Percentiles rank a stretch among this genome's conserved stretches.
These are phyloP conservation scores for Leucophora obtusa DNA, from an alignment of 2,888 invertebrate genomes.

Conservation along the genomic window DNA sequence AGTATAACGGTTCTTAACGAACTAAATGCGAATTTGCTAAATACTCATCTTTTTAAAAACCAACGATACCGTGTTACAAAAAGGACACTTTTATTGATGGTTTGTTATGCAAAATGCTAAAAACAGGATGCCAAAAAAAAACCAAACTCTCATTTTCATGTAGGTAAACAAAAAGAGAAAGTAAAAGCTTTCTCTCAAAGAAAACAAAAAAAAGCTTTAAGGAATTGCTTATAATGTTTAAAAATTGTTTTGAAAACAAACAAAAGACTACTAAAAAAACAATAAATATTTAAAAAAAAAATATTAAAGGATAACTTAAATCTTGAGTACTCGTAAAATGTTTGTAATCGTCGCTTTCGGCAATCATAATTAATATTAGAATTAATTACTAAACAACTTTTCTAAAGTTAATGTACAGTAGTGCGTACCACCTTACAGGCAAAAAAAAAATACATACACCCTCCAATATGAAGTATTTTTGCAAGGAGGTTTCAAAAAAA, in stretches of 20 bases:
- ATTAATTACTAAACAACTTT: too few relatives aligned
- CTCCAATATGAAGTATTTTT: too few relatives aligned
- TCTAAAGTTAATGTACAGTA: too few relatives aligned
- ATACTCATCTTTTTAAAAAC: conserved; percentile 57
- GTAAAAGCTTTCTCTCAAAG: not conserved
- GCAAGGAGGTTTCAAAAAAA: too few relatives aligned
- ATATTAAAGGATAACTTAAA: too few relatives aligned
- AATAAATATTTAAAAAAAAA: too few relatives aligned
- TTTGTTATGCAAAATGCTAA: not conserved
- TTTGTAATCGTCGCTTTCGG: too few relatives aligned
- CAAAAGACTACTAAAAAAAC: too few relatives aligned
- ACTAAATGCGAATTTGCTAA: conserved; percentile 60
- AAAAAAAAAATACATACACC: too few relatives aligned
- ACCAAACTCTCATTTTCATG: conserved; percentile 11
- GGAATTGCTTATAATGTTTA: not conserved
- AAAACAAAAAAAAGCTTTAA: not conserved
- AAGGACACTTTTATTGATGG: conserved; percentile 20
- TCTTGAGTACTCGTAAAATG: too few relatives aligned
- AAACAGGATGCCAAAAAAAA: conserved; percentile 18
- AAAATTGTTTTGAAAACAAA: not conserved
- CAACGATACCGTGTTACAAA: conserved; percentile 21
- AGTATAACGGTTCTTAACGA: conserved; percentile 57
- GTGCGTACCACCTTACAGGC: too few relatives aligned
- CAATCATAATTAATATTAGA: too few relatives aligned
- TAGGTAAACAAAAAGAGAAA: conserved; percentile 13